These are phyloP conservation scores for Vipera ursinii DNA, from an alignment of 2,797 vertebrate genomes.

Conservation along the genomic window DNA sequence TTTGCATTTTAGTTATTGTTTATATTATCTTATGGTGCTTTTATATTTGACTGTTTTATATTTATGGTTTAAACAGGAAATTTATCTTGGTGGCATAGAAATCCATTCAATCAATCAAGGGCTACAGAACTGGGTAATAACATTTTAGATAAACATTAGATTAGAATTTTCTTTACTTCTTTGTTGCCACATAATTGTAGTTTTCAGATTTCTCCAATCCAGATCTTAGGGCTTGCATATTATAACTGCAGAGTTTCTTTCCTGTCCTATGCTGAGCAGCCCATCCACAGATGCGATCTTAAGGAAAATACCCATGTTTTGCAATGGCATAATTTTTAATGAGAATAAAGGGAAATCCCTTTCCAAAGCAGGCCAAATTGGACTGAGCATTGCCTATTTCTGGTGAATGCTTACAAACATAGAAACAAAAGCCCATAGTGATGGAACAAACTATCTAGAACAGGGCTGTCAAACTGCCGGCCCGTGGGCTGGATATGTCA, in stretches of 20 bases:
- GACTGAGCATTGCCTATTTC: not conserved
- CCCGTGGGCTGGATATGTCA: no score
- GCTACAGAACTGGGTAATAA: not conserved
- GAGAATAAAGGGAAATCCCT: not conserved
- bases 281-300: not conserved
- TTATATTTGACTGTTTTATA: not conserved
- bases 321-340: not conserved
- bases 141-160: not conserved
- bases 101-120: not conserved
- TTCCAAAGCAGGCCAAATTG: not conserved
- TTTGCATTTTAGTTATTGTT: not conserved
- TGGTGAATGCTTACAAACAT: not conserved
- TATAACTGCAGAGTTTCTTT: not conserved
- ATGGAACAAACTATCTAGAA: not conserved
- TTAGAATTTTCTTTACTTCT: not conserved
- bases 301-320: not conserved
- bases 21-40: not conserved
- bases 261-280: not conserved
- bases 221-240: not conserved
- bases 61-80: not conserved
- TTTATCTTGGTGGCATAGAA: not conserved
- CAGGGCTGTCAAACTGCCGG: no score
- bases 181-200: not conserved
- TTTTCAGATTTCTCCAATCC: not conserved
- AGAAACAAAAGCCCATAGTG: not conserved